These are phyloP conservation scores for Dendronephthya gigantea DNA, from an alignment of 64 coral and sea anemone species.

Conservation along the genomic window DNA sequence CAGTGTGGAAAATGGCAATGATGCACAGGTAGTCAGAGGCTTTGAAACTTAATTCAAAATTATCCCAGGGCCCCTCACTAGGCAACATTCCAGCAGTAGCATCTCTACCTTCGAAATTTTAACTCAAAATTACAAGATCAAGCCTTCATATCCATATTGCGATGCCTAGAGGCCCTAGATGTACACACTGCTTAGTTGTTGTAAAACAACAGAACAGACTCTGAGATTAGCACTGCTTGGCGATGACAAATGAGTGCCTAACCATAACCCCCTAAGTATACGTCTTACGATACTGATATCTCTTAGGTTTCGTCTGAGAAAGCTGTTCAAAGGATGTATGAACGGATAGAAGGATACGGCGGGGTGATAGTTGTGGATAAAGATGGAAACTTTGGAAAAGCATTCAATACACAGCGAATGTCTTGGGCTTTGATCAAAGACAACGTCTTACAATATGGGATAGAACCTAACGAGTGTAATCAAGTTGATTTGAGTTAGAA, in stretches of 20 bases:
- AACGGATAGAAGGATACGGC: slow-evolving; percentile 52
- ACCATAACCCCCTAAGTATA: too few species aligned
- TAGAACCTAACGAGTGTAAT: slow-evolving; percentile 35
- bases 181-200: too few species aligned
- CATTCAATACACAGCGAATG: slow-evolving; percentile 64
- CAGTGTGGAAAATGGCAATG: slow-evolving; percentile 48
- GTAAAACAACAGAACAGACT: too few species aligned
- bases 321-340: slow-evolving; percentile 48
- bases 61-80: too few species aligned
- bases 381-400: slow-evolving; percentile 53
- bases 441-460: slow-evolving; percentile 50
- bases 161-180: too few species aligned
- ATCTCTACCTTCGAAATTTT: too few species aligned
- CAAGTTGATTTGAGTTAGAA: not conserved
- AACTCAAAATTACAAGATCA: too few species aligned
- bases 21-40: not conserved
- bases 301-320: slow-evolving; percentile 36
- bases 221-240: not conserved
- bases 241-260: not conserved
- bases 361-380: slow-evolving; percentile 66
- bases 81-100: too few species aligned
- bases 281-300: not conserved
- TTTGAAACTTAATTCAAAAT: too few species aligned
- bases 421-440: slow-evolving; percentile 65
- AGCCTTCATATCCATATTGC: too few species aligned